Evolutionary conservation across 2,113 vertebrate species (phyloP).

Genomic region (Cyanoderma ruficeps): DNA sequence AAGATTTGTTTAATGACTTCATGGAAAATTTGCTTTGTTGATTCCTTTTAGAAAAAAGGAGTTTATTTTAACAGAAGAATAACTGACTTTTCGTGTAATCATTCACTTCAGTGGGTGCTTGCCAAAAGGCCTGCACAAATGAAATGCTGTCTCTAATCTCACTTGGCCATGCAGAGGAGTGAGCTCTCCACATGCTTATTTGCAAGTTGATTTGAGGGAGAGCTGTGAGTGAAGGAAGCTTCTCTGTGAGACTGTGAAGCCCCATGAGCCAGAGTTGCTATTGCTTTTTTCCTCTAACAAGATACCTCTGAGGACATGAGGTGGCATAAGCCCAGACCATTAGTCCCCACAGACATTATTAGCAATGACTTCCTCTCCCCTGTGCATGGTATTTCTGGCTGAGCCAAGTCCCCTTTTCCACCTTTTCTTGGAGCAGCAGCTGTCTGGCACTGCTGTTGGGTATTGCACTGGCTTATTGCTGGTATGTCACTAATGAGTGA

Average conservation of each 20-base stretch:
- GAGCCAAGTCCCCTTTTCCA: background rate
- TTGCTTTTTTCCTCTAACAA: background rate
- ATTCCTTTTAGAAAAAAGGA: background rate
- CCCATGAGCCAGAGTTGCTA: background rate
- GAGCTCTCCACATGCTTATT: background rate
- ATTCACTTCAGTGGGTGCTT: background rate
- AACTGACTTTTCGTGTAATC: background rate
- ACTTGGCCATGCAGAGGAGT: background rate
- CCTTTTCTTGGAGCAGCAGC: background rate
- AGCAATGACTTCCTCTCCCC: background rate
- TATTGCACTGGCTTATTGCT: background rate
- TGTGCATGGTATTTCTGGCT: background rate
- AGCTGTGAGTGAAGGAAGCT: background rate
- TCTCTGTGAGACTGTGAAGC: background rate
- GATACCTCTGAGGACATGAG: background rate
- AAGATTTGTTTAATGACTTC: slow-evolving; percentile 33
- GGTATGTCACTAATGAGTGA: background rate
- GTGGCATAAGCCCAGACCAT: background rate
- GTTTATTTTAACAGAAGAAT: slow-evolving; percentile 30
- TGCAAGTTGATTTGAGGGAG: slow-evolving; percentile 7
- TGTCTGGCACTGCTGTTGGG: background rate
- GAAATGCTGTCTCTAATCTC: background rate
- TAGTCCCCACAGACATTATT: background rate
- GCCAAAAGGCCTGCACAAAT: background rate
- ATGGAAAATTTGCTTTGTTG: slow-evolving; percentile 19